Evolutionary conservation across 2,113 vertebrate species (phyloP).

Genomic region (Narcine bancroftii): DNA sequence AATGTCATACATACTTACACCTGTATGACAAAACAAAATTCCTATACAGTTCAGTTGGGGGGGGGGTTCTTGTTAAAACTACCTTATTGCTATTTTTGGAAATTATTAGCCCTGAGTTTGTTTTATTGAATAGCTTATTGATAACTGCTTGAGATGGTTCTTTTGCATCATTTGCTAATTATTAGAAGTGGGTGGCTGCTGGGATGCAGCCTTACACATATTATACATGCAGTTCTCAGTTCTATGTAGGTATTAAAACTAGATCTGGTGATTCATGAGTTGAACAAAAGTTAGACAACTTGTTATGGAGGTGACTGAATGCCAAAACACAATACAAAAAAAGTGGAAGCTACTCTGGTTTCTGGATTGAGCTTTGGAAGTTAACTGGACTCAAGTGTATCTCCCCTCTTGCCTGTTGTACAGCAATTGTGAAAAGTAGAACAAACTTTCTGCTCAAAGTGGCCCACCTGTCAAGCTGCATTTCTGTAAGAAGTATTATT

Average conservation of each 20-base stretch:
- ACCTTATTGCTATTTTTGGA: not conserved
- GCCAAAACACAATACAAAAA: not conserved
- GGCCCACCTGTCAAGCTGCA: too few relatives aligned
- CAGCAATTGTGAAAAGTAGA: too few relatives aligned
- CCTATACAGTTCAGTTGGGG: not conserved
- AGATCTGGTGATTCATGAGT: too few relatives aligned
- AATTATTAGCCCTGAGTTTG: not conserved
- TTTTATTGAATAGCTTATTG: not conserved
- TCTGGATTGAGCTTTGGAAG: not conserved
- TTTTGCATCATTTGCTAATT: not conserved
- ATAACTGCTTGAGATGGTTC: not conserved
- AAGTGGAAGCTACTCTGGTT: not conserved
- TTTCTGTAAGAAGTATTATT: not conserved
- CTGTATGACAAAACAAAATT: not conserved
- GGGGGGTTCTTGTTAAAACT: not conserved
- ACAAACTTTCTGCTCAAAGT: too few relatives aligned
- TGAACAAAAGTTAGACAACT: too few relatives aligned
- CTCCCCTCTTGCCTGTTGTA: too few relatives aligned
- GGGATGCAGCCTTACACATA: not conserved
- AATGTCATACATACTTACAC: not conserved
- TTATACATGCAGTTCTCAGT: not conserved
- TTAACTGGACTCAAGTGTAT: not conserved
- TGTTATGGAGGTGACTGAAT: not conserved
- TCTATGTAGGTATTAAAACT: too few relatives aligned
- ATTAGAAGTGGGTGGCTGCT: not conserved